Conservation (phyloP, 2,797 vertebrate species). For the Aphelocoma californica region DNA sequence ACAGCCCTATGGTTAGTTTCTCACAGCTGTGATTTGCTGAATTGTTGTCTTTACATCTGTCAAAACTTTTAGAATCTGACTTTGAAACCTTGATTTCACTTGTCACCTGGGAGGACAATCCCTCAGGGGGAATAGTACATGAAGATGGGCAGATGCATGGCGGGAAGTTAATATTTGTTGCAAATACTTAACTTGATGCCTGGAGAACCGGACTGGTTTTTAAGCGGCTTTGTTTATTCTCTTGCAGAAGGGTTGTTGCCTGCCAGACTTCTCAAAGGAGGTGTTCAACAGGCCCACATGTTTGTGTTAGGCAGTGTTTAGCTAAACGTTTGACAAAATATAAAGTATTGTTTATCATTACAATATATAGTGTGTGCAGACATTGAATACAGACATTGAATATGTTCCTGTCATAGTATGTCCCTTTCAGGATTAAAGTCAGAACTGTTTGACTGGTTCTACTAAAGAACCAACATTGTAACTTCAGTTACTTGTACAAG, state of each 20-base stretch:
- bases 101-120: not conserved
- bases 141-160: not conserved
- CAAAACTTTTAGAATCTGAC: not conserved
- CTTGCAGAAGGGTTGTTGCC: not conserved
- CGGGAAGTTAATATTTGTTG: not conserved
- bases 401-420: not conserved
- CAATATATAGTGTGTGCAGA: not conserved
- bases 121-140: not conserved
- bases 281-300: slow-evolving; percentile 38
- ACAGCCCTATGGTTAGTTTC: not conserved
- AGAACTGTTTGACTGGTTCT: not conserved
- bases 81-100: not conserved
- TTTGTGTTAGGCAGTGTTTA: slow-evolving; percentile 24
- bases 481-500: not conserved
- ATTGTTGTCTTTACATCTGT: not conserved
- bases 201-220: not conserved
- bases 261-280: slow-evolving; percentile 30
- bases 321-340: slow-evolving; percentile 46
- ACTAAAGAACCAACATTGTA: not conserved
- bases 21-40: not conserved
- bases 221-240: slow-evolving; percentile 37
- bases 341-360: slow-evolving; percentile 27
- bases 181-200: not conserved
- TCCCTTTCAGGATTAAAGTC: not conserved
- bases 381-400: not conserved